These are phyloP conservation scores for Dascillus cervinus DNA, from an alignment of 2,888 invertebrate genomes.

Conservation along the genomic window DNA sequence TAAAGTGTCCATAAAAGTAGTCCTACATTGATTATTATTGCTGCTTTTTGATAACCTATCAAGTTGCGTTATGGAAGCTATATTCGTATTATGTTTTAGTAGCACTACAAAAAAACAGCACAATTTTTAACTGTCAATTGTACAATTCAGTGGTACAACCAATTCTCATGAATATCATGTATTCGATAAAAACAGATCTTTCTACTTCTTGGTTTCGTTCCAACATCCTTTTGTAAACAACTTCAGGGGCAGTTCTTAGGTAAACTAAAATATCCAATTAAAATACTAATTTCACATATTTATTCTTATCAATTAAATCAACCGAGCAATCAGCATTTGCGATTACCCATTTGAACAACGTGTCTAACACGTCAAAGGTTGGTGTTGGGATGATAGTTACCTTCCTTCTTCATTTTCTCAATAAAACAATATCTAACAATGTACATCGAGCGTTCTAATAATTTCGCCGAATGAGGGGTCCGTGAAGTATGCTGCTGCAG, in stretches of 20 bases:
- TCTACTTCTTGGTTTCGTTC: slow-evolving; percentile 66
- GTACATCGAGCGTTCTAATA: slow-evolving; percentile 57
- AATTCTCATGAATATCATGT: slow-evolving; percentile 65
- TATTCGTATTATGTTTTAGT: too few species aligned
- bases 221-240: slow-evolving; percentile 62
- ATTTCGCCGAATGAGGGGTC: slow-evolving; percentile 46
- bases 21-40: too few species aligned
- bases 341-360: slow-evolving; percentile 69
- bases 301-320: slow-evolving; percentile 65
- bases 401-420: slow-evolving; percentile 58
- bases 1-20: too few species aligned
- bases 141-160: slow-evolving; percentile 59
- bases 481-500: slow-evolving; percentile 59
- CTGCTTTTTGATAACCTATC: too few species aligned
- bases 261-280: slow-evolving; percentile 46
- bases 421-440: slow-evolving; percentile 62
- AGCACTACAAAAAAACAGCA: too few species aligned
- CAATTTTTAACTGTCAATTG: too few species aligned
- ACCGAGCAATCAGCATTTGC: slow-evolving; percentile 55
- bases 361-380: slow-evolving; percentile 60
- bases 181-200: slow-evolving; percentile 60
- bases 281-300: background rate
- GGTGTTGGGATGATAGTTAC: slow-evolving; percentile 56
- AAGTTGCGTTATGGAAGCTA: too few species aligned
- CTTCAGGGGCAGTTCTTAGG: slow-evolving; percentile 63